Percentiles rank a stretch among this genome's conserved stretches.
These are phyloP conservation scores for Leucoptera coffeella DNA, from an alignment of 2,888 invertebrate genomes.

Conservation along the genomic window DNA sequence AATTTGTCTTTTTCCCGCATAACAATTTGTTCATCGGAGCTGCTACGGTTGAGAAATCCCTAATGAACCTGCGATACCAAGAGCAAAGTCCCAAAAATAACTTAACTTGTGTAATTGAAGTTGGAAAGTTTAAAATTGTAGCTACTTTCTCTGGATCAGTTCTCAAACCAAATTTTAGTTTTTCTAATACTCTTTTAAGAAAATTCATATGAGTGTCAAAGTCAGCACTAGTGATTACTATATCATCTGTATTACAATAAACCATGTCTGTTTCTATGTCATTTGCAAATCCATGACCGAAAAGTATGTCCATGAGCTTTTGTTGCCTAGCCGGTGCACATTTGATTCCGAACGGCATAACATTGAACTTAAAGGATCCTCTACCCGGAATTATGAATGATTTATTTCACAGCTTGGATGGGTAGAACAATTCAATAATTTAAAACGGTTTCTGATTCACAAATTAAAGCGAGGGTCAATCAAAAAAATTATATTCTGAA, in stretches of 20 bases:
- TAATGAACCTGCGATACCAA: conserved; percentile 10
- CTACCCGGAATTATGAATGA: neutral
- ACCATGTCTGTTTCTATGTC: no score
- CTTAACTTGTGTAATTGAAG: conserved; percentile 5
- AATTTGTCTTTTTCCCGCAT: conserved; percentile 6
- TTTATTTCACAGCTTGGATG: no score
- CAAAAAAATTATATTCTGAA: no score
- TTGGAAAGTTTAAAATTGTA: conserved; percentile 9
- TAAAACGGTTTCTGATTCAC: no score
- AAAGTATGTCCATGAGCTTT: conserved; percentile 7
- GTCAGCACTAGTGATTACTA: conserved; percentile 6
- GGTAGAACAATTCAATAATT: no score
- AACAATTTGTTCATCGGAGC: conserved; percentile 6
- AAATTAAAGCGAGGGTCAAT: no score
- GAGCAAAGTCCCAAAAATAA: conserved; percentile 9
- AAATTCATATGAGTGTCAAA: conserved; percentile 7
- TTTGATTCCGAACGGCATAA: conserved; percentile 3
- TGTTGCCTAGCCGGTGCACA: conserved; percentile 6
- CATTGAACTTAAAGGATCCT: no score
- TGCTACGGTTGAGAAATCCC: conserved; percentile 9
- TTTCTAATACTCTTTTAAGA: neutral
- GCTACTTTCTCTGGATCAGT: conserved; percentile 11
- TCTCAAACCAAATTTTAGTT: conserved; percentile 5
- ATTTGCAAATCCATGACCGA: conserved; percentile 8
- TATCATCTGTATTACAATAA: conserved; percentile 9